Evolutionary conservation across 2,113 vertebrate species (phyloP), one percentile per base, ranked within the genome.

Genomic region (Larimichthys polyactis): DNA sequence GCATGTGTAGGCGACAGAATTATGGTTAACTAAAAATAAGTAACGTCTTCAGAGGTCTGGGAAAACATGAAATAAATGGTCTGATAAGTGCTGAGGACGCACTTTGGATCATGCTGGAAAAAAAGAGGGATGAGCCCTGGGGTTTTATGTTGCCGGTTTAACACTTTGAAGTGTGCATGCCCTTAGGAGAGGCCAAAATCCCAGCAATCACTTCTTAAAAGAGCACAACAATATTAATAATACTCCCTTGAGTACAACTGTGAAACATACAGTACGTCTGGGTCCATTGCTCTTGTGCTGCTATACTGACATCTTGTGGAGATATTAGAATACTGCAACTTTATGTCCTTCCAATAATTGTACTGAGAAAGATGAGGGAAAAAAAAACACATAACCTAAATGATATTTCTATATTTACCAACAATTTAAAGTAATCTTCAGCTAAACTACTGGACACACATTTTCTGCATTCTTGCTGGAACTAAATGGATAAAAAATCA

Each of bases 261-360:
- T 62, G 52, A 63, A 66, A 27, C 24, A 46, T 46, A 19, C 44
- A 24, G 17, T 24, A 8, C 6, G 12, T 4, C 10, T 2, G 16
- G 9, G 20, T 15, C 5, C 0, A 7, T 11, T 40, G 3, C 14
- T 78, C 20, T 72, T 78, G 66, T 88, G 51, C 75, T 71, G 46
- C 59, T 84, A 76, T 66, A 83, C 78, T 89, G 92, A 89, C 93
- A 90, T 79, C 93, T 91, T 69, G 80, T 88, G 93, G 87, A 12
- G 2, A 43, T 6, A 62, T 20, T 4, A 1, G 4, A 57, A 40
- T n/a, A 81, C 51, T 86, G 46, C 91, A 89, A n/a, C 2, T 43
- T 11, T 11, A 10, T 44, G 14, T 71, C 40, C 12, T 14, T 14
- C 9, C 11, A 46, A 46, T 46, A 46, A 46, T 14, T 46, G 11